Evolutionary conservation across 1,140 invertebrate species (phyloP).

Genomic region (Zaprionus tsacasi): DNA sequence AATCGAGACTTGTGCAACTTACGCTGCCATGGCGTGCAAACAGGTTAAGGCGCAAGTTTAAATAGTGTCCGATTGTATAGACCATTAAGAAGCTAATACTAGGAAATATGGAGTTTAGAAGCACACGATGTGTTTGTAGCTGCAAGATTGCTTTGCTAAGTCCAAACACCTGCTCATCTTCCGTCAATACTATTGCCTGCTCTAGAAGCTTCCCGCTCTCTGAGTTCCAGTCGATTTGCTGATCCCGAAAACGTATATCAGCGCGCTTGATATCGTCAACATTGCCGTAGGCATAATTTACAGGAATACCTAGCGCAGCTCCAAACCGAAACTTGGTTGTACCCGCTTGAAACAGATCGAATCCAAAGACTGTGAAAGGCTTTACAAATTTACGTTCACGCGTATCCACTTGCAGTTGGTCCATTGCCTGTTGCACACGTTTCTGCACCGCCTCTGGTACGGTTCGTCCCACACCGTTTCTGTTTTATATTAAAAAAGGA

Average conservation of each 20-base stretch:
- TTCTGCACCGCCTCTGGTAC: constrained; percentile 80
- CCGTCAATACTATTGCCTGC: constrained; percentile 88
- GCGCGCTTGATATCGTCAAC: constrained; percentile 84
- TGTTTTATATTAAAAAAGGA: constrained; percentile 41
- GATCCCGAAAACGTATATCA: constrained; percentile 85
- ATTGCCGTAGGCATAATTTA: constrained; percentile 86
- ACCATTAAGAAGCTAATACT: constrained; percentile 84
- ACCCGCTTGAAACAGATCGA: constrained; percentile 86
- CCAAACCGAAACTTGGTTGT: constrained; percentile 84
- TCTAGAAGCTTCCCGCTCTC: constrained; percentile 87
- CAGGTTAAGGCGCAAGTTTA: constrained; percentile 86
- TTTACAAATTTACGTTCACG: constrained; percentile 81
- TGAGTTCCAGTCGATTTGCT: constrained; percentile 87
- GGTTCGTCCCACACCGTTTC: constrained; percentile 84
- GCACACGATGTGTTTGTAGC: constrained; percentile 85
- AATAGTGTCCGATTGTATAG: constrained; percentile 85
- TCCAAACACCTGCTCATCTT: constrained; percentile 91
- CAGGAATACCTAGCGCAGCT: constrained; percentile 87
- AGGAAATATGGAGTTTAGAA: constrained; percentile 85
- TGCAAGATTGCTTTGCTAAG: constrained; percentile 89
- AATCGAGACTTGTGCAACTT: constrained; percentile 18
- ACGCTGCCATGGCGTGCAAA: constrained; percentile 84
- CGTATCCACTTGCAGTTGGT: constrained; percentile 85
- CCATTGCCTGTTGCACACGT: constrained; percentile 85
- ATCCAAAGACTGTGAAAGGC: constrained; percentile 88